A percentile compares a stretch with the other conserved stretches of the same genome.
Conservation (phyloP, 2,797 vertebrate genomes). For the Toxotes lorentzi region DNA sequence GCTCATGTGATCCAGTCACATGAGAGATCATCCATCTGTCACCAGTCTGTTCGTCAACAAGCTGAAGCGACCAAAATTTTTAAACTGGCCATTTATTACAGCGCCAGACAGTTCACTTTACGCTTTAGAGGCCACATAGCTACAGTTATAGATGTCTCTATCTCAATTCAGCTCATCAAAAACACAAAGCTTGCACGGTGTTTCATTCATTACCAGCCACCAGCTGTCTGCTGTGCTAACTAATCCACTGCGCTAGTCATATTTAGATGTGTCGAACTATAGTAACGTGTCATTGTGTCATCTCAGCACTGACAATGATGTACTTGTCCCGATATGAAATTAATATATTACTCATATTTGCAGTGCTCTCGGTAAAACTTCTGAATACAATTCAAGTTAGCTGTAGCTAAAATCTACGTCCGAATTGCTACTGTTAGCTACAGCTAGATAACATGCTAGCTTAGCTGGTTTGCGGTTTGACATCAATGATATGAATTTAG, state of each 20-base stretch:
- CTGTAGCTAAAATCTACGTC: too few relatives aligned
- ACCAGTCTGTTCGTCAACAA: background rate
- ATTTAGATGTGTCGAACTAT: background rate
- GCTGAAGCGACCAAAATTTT: background rate
- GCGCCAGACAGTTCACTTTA: rapidly evolving
- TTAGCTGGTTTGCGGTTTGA: constrained; percentile 18
- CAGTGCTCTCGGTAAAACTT: rapidly evolving
- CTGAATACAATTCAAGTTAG: rapidly evolving
- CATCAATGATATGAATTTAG: too few relatives aligned
- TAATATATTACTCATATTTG: rapidly evolving
- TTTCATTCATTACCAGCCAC: constrained; percentile 11
- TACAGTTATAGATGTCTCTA: rapidly evolving
- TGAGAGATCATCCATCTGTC: constrained; percentile 73
- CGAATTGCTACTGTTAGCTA: background rate
- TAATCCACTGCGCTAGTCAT: background rate
- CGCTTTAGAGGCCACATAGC: rapidly evolving
- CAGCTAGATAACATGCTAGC: constrained; percentile 31
- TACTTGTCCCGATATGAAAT: rapidly evolving
- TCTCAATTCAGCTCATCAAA: background rate
- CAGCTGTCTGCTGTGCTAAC: constrained; percentile 29
- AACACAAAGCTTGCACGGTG: rapidly evolving
- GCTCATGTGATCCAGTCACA: constrained; percentile 81
- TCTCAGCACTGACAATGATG: background rate
- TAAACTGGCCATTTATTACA: rapidly evolving
- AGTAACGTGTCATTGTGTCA: background rate